Base-by-base conservation (phyloP, 2,797 vertebrate species). In the Chloroceryle amazona region DNA sequence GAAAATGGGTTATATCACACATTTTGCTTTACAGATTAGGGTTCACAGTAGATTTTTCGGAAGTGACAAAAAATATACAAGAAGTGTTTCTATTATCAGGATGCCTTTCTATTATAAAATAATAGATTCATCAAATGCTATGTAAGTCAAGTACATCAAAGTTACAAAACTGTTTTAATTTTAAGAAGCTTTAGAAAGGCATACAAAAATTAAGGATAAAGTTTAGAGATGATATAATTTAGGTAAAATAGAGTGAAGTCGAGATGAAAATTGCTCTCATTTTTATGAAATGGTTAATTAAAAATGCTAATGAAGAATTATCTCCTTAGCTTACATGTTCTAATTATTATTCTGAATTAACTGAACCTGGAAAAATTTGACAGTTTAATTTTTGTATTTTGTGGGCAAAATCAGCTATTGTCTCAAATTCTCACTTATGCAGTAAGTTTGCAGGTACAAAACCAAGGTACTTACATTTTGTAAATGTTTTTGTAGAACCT, bases 401-500 rank as follows among this genome's bases (percentile, higher is more conserved):
- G 13, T 31, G 9, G 79, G 51, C 44, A 84, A 83, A 94, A 81
- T 84, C 46, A 88, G 23, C 46, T 75, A 39, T 75, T 86, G 46
- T 72, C n/a, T 83, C 31, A 54, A 57, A 66, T 81, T 88, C 26
- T 86, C 62, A 75, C 74, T 90, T 78, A 42, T 7, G 31, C 60
- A 67, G 51, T 54, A 62, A 65, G 75, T 93, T 82, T 87, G 71
- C 89, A 91, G 90, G 93, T 97, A 97, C 49, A 79, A 92, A 94
- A 31, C 33, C 0, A 26, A 93, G 83, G 60, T 96, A 90, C 94
- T 95, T 93, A 75, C 16, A 42, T 97, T 95, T 96, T 92, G 75
- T 93, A 90, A 95, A 96, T 97, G 92, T 94, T 96, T 95, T 90
- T 91, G 84, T 95, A 96, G 95, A 97, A 93, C 91, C 95, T 92